A percentile compares a stretch with the other conserved stretches of the same genome.
These are phyloP conservation scores for Drosophila rubida DNA, from an alignment of 2,888 invertebrate genomes.

Conservation along the genomic window DNA sequence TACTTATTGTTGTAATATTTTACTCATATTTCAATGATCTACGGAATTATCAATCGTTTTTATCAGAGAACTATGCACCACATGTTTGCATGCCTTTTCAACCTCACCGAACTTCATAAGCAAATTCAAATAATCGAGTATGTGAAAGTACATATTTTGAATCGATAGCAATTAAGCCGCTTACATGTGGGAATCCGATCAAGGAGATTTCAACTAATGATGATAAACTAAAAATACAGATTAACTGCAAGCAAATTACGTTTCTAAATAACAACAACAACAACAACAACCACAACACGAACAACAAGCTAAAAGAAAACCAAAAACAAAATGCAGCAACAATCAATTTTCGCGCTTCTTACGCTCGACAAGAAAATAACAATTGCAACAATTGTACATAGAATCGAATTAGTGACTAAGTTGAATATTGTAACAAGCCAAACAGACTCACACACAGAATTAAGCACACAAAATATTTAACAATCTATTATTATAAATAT, in stretches of 20 bases:
- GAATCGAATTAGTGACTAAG: slow-evolving; percentile 44
- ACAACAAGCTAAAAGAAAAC: slow-evolving; percentile 4
- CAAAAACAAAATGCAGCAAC: slow-evolving; percentile 59
- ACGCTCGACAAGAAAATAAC: slow-evolving; percentile 29
- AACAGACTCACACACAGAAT: slow-evolving; percentile 5
- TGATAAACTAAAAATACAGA: slow-evolving; percentile 23
- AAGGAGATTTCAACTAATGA: slow-evolving; percentile 17
- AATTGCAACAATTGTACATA: slow-evolving; percentile 48
- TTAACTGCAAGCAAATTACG: slow-evolving; percentile 31
- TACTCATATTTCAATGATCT: slow-evolving; percentile 3
- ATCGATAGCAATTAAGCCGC: slow-evolving; percentile 41
- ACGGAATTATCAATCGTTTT: slow-evolving; percentile 2
- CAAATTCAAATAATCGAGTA: slow-evolving; percentile 24
- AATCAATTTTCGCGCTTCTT: slow-evolving; percentile 74
- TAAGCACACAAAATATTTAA: slow-evolving; percentile 21
- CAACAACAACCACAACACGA: too few relatives aligned
- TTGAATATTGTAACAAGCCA: slow-evolving; percentile 27
- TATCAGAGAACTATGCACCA: slow-evolving; percentile 26
- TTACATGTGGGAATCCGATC: slow-evolving; percentile 27
- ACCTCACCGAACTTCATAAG: slow-evolving; percentile 73
- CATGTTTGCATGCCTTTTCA: slow-evolving; percentile 65
- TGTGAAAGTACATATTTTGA: slow-evolving; percentile 10
- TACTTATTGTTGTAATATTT: slow-evolving; percentile 18
- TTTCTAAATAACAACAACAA: slow-evolving; percentile 4
- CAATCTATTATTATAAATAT: slow-evolving; percentile 29